Base-by-base conservation (phyloP, 2,888 invertebrate genomes). In the Chymomyza amoena region DNA sequence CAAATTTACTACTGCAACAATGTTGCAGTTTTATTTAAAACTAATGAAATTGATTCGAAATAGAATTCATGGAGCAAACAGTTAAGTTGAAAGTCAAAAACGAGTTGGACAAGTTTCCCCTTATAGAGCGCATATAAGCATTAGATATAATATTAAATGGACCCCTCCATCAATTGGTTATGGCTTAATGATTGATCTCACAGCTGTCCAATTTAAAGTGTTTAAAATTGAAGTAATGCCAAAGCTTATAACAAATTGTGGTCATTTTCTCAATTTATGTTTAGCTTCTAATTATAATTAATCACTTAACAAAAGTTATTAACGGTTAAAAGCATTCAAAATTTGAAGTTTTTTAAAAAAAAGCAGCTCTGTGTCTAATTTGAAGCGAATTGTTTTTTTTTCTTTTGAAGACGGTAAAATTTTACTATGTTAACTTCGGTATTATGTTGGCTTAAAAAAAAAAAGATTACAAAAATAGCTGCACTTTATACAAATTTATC, bases 21-120 rank as follows among this genome's bases (percentile, higher is more conserved):
- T 81, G 61, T 69, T 68, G 66, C 64, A 59, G 52, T 60, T 66
- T 69, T 71, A 60, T 56, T n/a, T n/a, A n/a, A n/a, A 68, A 61
- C 62, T 39, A 66, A 66, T 68, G 68, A 64, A 66, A 70, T 69
- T 78, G 63, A 80, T 72, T 72, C 56, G 61, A 69, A 78, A 75
- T 70, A 45, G 64, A 56, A 84, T 1, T 50, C 15, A 13, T 20
- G 50, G 13, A 25, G 28, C 16, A n/a, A n/a, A 64, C 61, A 65
- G 66, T 52, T 45, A 3, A 45, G 39, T 45, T 7, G 4, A 45
- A 45, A 45, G 13, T 13, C 13, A 2, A 10, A 45, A 45, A 13
- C 39, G 6, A 13, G 39, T 45, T 6, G 4, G 13, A 45, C 39
- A 13, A 10, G 13, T 45, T 13, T 45, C 39, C 2, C 10, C 39